Evolutionary conservation across 2,888 invertebrate species (phyloP).

Genomic region (Chymomyza caudatula): DNA sequence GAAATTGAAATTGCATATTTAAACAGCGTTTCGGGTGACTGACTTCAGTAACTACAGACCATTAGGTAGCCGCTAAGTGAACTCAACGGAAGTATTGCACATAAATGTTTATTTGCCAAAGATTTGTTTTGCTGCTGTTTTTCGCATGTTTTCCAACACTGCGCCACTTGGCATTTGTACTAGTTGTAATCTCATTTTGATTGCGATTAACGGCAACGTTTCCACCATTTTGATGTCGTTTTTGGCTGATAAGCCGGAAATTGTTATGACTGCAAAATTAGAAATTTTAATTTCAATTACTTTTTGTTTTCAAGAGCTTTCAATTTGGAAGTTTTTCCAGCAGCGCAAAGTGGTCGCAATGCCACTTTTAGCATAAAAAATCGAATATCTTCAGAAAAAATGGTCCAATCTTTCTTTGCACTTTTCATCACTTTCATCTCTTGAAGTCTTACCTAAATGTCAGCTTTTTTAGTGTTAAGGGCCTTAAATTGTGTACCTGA

Average conservation of each 20-base stretch:
- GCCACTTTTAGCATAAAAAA: too few relatives aligned
- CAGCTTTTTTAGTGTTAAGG: too few relatives aligned
- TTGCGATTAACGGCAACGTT: background rate
- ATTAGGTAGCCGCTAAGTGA: background rate
- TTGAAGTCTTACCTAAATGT: too few relatives aligned
- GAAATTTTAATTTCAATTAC: background rate
- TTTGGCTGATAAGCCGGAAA: background rate
- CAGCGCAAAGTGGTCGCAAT: too few relatives aligned
- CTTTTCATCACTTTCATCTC: too few relatives aligned
- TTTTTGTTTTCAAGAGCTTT: background rate
- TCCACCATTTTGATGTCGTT: background rate
- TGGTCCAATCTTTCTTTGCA: too few relatives aligned
- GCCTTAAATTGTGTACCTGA: too few relatives aligned
- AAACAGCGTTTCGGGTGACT: slow-evolving; percentile 43
- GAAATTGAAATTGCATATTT: slow-evolving; percentile 75
- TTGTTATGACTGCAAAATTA: background rate
- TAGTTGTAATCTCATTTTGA: background rate
- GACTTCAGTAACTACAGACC: slow-evolving; percentile 6
- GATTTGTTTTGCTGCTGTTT: background rate
- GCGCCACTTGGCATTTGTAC: background rate
- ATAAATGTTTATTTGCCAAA: background rate
- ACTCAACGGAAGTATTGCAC: background rate
- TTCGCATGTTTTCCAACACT: background rate
- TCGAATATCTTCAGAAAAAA: too few relatives aligned
- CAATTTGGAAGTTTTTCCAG: too few relatives aligned